Evolutionary conservation across 1,140 invertebrate genomes (phyloP).

Genomic region (Ceratina australensis): DNA sequence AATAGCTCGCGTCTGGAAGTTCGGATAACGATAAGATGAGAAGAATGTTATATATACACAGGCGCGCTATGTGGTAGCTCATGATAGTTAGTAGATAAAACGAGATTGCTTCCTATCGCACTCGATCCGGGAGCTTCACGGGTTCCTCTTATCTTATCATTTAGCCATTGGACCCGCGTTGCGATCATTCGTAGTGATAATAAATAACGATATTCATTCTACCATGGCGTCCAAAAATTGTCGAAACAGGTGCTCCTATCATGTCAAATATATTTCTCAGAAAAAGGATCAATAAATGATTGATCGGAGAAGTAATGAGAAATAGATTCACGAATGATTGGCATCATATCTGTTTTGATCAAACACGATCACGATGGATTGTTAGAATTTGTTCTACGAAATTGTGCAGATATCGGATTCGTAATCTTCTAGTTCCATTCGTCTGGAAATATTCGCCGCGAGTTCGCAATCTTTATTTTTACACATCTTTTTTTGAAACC

Average conservation of each 20-base stretch:
- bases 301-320: not conserved
- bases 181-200: conserved; percentile 39
- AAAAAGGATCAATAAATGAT: not conserved
- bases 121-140: conserved; percentile 10
- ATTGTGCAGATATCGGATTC: too few species aligned
- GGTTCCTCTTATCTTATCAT: conserved; percentile 35
- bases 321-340: too few species aligned
- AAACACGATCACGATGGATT: too few species aligned
- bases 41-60: not conserved
- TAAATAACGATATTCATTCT: not conserved
- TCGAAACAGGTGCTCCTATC: conserved; percentile 17
- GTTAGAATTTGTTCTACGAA: too few species aligned
- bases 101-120: conserved; percentile 27
- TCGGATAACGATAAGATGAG: not conserved
- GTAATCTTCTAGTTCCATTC: not conserved
- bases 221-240: conserved; percentile 20
- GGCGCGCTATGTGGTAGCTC: not conserved
- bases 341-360: too few species aligned
- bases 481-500: not conserved
- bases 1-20: not conserved
- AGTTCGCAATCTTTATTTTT: conserved; percentile 24
- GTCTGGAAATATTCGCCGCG: not conserved
- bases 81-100: conserved; percentile 39
- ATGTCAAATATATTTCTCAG: too few species aligned
- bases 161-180: conserved; percentile 26